A percentile compares a stretch with the other conserved stretches of the same genome.
Evolutionary conservation across 2,888 invertebrate genomes (phyloP).

Genomic region (Macrophya annulata): DNA sequence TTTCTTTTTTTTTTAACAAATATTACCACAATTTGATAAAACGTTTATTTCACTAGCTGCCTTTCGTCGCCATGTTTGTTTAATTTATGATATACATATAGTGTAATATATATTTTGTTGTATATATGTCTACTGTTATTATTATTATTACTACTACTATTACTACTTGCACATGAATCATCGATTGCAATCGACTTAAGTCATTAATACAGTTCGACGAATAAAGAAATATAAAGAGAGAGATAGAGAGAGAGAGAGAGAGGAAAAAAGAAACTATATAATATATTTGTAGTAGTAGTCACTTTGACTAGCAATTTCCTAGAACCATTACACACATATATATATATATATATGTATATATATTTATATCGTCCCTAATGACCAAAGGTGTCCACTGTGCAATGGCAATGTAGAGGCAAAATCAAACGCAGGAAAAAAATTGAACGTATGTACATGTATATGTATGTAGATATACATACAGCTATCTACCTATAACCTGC

Average conservation of each 20-base stretch:
- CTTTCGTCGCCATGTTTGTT: too few relatives aligned
- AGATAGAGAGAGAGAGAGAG: too few relatives aligned
- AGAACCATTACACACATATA: too few relatives aligned
- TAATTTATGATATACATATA: too few relatives aligned
- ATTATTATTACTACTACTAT: too few relatives aligned
- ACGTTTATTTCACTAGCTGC: too few relatives aligned
- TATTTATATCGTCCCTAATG: conserved; percentile 20
- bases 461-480: neutral
- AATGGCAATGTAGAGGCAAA: neutral
- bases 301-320: conserved; percentile 6
- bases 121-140: too few relatives aligned
- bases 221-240: neutral
- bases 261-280: neutral
- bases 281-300: neutral
- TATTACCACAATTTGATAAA: too few relatives aligned
- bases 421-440: conserved; percentile 12
- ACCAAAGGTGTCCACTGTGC: neutral
- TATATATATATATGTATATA: too few relatives aligned
- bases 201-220: conserved; percentile 37
- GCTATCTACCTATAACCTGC: neutral
- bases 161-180: neutral
- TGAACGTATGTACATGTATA: neutral
- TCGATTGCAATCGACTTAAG: conserved; percentile 14
- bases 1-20: too few relatives aligned
- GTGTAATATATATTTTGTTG: too few relatives aligned